These are phyloP conservation scores for Isaurus tuberculatus DNA, from an alignment of 92 coral and sea anemone species.

Conservation along the genomic window DNA sequence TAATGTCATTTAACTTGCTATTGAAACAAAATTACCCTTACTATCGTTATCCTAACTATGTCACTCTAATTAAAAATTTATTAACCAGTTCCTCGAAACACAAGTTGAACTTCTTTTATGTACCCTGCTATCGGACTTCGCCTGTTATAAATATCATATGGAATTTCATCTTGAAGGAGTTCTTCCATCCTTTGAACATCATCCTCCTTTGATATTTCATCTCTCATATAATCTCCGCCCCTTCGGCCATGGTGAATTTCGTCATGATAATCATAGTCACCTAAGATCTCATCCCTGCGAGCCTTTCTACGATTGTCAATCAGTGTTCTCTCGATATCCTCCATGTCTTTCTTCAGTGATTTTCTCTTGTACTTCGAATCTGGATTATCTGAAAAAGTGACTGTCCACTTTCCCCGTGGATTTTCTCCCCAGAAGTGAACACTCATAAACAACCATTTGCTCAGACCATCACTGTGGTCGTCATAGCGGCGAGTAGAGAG, in stretches of 20 bases:
- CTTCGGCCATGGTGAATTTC: constrained; percentile 95
- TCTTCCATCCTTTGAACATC: constrained; percentile 65
- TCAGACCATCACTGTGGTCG: constrained; percentile 76
- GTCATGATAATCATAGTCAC: constrained; percentile 90
- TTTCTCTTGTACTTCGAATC: constrained; percentile 46
- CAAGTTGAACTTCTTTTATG: constrained; percentile 68
- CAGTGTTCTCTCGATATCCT: constrained; percentile 80
- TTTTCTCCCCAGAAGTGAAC: constrained; percentile 92
- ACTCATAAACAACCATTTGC: constrained; percentile 91
- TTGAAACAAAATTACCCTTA: background rate
- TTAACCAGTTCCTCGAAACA: constrained; percentile 85
- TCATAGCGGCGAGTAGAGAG: constrained; percentile 81
- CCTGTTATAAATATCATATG: constrained; percentile 47
- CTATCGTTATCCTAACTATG: background rate
- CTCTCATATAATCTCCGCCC: constrained; percentile 97
- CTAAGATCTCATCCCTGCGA: constrained; percentile 71
- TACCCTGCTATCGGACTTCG: constrained; percentile 70
- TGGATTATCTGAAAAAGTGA: constrained; percentile 71
- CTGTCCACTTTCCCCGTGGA: constrained; percentile 81
- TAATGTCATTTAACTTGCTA: too few relatives aligned
- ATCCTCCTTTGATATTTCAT: constrained; percentile 81
- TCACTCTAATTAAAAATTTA: constrained; percentile 3
- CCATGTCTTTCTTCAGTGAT: constrained; percentile 71
- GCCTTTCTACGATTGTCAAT: constrained; percentile 84
- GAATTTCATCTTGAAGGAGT: constrained; percentile 62